Evolutionary conservation across 1,140 invertebrate species (phyloP).

Genomic region (Protaetia brevitarsis): DNA sequence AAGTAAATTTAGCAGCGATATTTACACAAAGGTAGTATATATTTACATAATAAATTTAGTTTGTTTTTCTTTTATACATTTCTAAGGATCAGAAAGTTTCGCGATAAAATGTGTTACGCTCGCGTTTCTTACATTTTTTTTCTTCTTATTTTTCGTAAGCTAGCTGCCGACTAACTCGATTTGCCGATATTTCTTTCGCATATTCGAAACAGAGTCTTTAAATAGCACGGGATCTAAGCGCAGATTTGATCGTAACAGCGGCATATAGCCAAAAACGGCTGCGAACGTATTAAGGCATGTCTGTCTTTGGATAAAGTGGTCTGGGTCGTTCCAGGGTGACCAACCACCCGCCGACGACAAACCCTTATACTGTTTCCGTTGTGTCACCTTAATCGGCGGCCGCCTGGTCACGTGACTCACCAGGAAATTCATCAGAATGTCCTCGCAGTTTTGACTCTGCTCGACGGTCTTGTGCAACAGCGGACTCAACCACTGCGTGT

Average conservation of each 20-base stretch:
- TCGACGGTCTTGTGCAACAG: conserved; percentile 83
- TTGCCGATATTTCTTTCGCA: conserved; percentile 93
- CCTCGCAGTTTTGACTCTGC: conserved; percentile 91
- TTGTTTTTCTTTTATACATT: background rate
- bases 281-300: conserved; percentile 92
- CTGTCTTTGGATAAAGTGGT: conserved; percentile 89
- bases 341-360: conserved; percentile 59
- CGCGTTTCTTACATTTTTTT: no score
- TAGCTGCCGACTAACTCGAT: conserved; percentile 85
- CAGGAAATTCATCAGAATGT: conserved; percentile 95
- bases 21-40: conserved; percentile 7
- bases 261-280: conserved; percentile 93
- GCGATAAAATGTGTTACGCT: background rate
- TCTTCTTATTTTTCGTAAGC: conserved; percentile 47
- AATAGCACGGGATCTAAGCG: conserved; percentile 92
- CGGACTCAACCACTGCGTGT: conserved; percentile 76
- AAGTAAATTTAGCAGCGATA: background rate
- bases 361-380: conserved; percentile 90
- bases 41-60: conserved; percentile 12
- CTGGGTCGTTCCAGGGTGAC: conserved; percentile 87
- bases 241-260: conserved; percentile 82
- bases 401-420: conserved; percentile 88
- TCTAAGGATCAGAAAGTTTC: background rate
- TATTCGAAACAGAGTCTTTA: conserved; percentile 92
- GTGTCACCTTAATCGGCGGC: conserved; percentile 93